Base-by-base conservation (phyloP, 2,797 vertebrate genomes). In the Catostomus latipinnis region DNA sequence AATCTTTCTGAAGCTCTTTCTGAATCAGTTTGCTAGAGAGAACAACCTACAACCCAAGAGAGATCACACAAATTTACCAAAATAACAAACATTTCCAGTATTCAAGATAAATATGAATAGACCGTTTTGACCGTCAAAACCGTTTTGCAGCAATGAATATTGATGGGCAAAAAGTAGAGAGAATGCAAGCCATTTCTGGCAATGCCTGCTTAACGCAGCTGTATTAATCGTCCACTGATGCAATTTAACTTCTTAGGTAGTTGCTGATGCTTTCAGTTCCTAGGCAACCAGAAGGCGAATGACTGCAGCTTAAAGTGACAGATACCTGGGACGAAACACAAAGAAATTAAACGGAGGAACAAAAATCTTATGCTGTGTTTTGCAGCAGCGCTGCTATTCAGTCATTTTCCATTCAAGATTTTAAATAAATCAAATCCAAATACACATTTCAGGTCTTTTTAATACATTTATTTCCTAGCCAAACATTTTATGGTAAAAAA, bases 241-340 rank as follows among this genome's bases (percentile, higher is more conserved):
- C 87, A 88, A 92, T 93, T 92, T 90, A 91, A 92, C 88, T 91
- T 92, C 88, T 91, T 75, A 66, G 88, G 86, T 89, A 89, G 90
- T 90, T 85, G 89, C 89, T 87, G 83, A 91, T 90, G 92, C 91
- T 93, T 93, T 92, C 91, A 90, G 92, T 94, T 94, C 87, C 93
- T 91, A 91, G 82, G 93, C 91, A 89, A 93, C 92, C 11, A 77
- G 50, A 78, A 90, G 85, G 80, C 74, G 83, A 87, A 85, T 22
- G 87, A 88, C 86, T 65, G 84, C 57, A 9, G 74, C 87, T 91
- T 91, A 90, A 92, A 92, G 91, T 85, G 87, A 89, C 88, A 89
- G 88, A 82, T 78, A 74, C 81, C 83, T 84, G 73, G 62, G 74
- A 82, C 78, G 61, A 46, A 69, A 73, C 76, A 81, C 80, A 78